These are phyloP conservation scores for Enteromius argenteus DNA, from an alignment of 2,797 vertebrate genomes.

Conservation along the genomic window DNA sequence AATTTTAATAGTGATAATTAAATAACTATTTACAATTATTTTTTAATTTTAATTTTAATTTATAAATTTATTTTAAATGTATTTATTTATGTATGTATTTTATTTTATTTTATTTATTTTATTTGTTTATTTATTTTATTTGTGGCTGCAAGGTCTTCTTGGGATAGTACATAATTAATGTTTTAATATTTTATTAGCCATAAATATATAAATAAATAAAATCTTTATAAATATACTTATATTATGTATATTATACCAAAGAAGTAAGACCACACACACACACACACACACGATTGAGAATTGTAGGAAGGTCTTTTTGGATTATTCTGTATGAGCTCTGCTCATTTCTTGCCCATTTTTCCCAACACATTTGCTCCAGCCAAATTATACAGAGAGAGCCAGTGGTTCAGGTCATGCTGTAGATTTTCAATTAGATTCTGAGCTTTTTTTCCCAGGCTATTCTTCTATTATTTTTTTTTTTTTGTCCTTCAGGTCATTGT, in stretches of 20 bases:
- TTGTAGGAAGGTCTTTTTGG: not conserved
- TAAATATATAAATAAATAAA: not conserved
- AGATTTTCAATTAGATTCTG: not conserved
- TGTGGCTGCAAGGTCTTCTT: not conserved
- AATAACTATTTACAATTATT: not conserved
- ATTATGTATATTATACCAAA: not conserved
- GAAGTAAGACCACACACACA: not conserved
- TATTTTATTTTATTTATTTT: too few species aligned
- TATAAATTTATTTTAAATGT: not conserved
- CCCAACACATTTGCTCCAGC: not conserved
- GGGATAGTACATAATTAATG: not conserved
- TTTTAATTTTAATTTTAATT: not conserved
- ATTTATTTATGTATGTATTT: too few species aligned
- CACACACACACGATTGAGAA: not conserved
- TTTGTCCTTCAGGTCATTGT: not conserved
- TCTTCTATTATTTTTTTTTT: conserved; percentile 11
- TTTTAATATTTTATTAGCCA: not conserved
- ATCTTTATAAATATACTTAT: not conserved
- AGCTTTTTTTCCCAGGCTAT: not conserved
- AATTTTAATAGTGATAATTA: not conserved
- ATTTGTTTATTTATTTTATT: too few species aligned
- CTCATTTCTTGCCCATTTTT: not conserved
- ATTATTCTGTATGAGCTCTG: not conserved
- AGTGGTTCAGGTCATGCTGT: not conserved
- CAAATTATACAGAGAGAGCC: not conserved